Base-by-base conservation (phyloP, 2,888 invertebrate species). In the Matsumyia berberina region DNA sequence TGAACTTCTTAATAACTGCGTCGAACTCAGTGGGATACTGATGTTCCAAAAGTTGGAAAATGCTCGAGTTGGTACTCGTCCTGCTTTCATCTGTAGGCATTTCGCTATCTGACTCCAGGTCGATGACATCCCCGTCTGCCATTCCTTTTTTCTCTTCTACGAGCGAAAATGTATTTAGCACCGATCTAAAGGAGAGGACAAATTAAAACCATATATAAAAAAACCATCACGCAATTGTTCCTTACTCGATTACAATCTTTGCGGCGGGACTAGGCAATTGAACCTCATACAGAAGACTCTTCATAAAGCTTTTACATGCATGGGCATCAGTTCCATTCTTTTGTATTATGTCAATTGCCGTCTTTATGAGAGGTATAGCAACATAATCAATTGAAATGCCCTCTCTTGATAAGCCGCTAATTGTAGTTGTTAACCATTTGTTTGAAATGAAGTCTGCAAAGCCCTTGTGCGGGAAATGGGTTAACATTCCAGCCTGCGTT, bases 21-120 rank as follows among this genome's bases (percentile, higher is more conserved):
- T 96, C 96, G 89, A 96, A 96, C 9, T 93, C 93, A 0, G 92
- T 92, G 0, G 97, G 95, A 89, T 96, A 96, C 87, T 94, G 94
- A 4, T 91, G 92, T 90, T 97, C 96, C 1, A 96, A 89, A 24
- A 92, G 93, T 79, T 93, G 93, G 0, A 96, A 88, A 33, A 94
- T 92, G 15, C 91, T 87, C 0, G 93, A 93, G 87, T 93, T 94
- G 94, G 94, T 94, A 12, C 92, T 88, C 17, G 93, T 90, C 87
- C 91, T 80, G 0, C 78, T 87, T 8, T 88, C 86, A 2, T 64
- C 69, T 0, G 42, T 55, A 4, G 19, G 5, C 70, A 69, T 79
- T 46, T 90, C 90, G 51, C 89, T 89, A 53, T 91, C 91, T 0
- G 91, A 90, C 60, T 90, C 92, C 19, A 90, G 88, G 4, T 91